Conservation (phyloP, 2,113 vertebrate species). For the Lutjanus erythropterus region DNA sequence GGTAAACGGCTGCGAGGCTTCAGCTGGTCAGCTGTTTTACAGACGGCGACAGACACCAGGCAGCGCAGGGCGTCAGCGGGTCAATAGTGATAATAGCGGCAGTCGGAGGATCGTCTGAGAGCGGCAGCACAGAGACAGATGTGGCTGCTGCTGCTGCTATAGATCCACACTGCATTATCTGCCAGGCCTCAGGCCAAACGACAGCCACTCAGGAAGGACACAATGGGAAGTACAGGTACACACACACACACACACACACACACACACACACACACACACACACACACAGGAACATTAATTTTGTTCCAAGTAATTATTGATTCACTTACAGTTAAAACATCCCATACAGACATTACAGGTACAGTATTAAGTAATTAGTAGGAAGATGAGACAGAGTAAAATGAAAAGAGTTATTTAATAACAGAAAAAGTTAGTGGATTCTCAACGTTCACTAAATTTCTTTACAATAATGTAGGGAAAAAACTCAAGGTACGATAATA, state of each 20-base stretch:
- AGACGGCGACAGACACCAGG: conserved; percentile 44
- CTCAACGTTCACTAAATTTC: neutral
- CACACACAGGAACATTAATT: conserved; percentile 4
- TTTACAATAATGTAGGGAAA: too few relatives aligned
- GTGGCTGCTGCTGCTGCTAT: conserved; percentile 52
- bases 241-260: conserved; percentile 44
- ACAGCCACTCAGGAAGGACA: conserved; percentile 49
- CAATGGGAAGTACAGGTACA: conserved; percentile 29
- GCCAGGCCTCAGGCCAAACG: conserved; percentile 54
- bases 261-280: conserved; percentile 23
- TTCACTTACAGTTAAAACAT: conserved; percentile 38
- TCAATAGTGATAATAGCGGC: conserved; percentile 45
- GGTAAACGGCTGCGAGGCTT: conserved; percentile 20
- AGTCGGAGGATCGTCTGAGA: conserved; percentile 42
- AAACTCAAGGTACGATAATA: too few relatives aligned
- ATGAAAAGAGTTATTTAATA: neutral
- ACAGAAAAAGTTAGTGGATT: neutral
- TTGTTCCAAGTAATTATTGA: conserved; percentile 26
- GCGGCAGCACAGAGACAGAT: conserved; percentile 56
- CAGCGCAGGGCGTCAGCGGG: neutral
- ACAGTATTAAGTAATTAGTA: conserved; percentile 19
- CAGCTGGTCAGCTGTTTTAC: conserved; percentile 31
- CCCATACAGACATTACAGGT: neutral
- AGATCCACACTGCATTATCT: conserved; percentile 63
- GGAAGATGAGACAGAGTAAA: neutral